Evolutionary conservation across 1,140 invertebrate species (phyloP).

Genomic region (Halesus radiatus): DNA sequence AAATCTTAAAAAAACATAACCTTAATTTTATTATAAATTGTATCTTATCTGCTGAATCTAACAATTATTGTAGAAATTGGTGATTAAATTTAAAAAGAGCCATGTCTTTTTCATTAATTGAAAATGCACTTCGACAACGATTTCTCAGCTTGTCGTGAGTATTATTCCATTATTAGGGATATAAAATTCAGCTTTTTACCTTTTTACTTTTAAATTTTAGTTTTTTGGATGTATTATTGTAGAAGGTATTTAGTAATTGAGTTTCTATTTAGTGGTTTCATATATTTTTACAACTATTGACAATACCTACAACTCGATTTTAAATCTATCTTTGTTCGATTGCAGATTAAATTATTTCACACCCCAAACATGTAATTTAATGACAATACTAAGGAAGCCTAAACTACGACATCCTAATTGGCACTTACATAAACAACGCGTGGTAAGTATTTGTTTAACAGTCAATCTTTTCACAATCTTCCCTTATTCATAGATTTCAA

Average conservation of each 20-base stretch:
- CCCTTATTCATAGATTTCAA: too few relatives aligned
- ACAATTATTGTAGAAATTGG: too few relatives aligned
- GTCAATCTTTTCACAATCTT: too few relatives aligned
- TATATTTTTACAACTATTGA: too few relatives aligned
- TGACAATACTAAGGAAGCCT: conserved; percentile 9
- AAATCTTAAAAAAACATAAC: background rate
- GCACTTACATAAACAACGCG: conserved; percentile 33
- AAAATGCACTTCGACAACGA: background rate
- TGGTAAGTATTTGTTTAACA: conserved; percentile 37
- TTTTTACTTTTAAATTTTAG: too few relatives aligned
- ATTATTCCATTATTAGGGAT: background rate
- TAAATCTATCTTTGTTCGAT: background rate
- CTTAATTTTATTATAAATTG: background rate
- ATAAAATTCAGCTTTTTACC: background rate
- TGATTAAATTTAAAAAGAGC: background rate
- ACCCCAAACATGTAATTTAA: conserved; percentile 18
- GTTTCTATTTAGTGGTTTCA: background rate
- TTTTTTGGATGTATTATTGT: background rate
- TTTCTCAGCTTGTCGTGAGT: conserved; percentile 28
- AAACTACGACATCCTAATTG: conserved; percentile 39
- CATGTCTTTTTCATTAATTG: conserved; percentile 23
- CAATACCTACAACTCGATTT: too few relatives aligned
- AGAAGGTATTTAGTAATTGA: background rate
- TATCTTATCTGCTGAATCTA: too few relatives aligned
- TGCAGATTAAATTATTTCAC: conserved; percentile 29